Base-by-base conservation (phyloP, 2,888 invertebrate genomes). In the Hirtodrosophila cameraria region DNA sequence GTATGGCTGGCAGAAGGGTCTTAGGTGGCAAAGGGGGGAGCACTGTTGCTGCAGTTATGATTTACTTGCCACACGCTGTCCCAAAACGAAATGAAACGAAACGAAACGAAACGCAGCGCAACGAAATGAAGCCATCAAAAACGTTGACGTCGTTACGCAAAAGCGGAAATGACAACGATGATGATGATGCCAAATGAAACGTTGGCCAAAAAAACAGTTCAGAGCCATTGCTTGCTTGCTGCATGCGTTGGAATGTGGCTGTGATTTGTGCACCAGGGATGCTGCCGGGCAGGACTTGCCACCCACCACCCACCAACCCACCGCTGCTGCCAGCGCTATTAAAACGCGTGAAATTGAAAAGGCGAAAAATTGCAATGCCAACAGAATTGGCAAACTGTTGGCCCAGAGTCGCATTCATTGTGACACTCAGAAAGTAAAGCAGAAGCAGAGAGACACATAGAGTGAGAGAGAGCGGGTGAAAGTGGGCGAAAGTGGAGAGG, bases 111-210 rank as follows among this genome's bases (percentile, higher is more conserved):
- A 57, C 36, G 80, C 60, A 83, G 57, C 55, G 82, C 70, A 75
- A 61, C 75, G 75, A 85, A 80, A 80, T 80, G 83, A 80, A 80
- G 85, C 85, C 79, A 85, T 80, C 85, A 80, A 80, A 80, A 80
- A 50, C 74, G 80, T 86, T 81, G 83, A 86, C 59, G 70, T 81
- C 81, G 81, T 81, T 81, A 76, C 86, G 65, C 83, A 75, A 79
- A 85, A 85, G 71, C 86, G 81, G 86, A 86, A 85, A 81, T 81
- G 81, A 81, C 83, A 81, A 83, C 79, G 80, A 79, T 66, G 69
- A 36, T 53, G 61, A 41, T 50, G 72, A 49, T 55, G 64, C 43
- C 72, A 75, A 79, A 75, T 76, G 76, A 80, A 76, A 79, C 53
- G 61, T 36, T 64, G 50, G 58, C 45, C 64, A 59, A 41, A 43